Evolutionary conservation across 2,113 vertebrate genomes (phyloP), one percentile per base, ranked within the genome.

Genomic region (Limanda limanda): DNA sequence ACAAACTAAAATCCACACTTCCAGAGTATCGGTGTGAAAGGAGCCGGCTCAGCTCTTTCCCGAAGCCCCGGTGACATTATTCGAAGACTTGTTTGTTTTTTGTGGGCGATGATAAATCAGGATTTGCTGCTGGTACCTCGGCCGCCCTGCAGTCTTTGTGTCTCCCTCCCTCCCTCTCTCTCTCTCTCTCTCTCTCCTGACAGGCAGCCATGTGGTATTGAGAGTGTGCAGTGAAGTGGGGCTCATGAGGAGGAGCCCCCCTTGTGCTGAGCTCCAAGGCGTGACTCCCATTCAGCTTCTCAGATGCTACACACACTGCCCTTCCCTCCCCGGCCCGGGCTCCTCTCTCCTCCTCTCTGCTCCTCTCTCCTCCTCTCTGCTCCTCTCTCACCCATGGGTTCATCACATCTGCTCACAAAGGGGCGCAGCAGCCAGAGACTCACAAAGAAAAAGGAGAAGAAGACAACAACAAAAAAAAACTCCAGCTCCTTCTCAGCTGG

Each of bases 201-300:
- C 81, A 63, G 82, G 76, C 81, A 59, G 67, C 82, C 85, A 84
- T 88, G 90, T 88, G 83, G 76, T 42, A 68, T 85, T 72, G 79
- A 84, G 82, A 71, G 79, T 80, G 90, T 89, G 83, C 84, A 81
- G 78, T 81, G 75, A 60, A 88, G 85, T 83, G 79, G 68, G 80
- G 76, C 81, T 85, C 75, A 76, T 75, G 79, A 71, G 73, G 72
- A 81, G 87, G n/a, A n/a, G n/a, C n/a, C n/a, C 83, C 80, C 71
- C 88, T 78, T 85, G 90, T 83, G 79, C 61, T 35, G 74, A 88
- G 74, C 86, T 86, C 78, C 89, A 87, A 92, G 92, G 91, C 88
- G 89, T 93, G 91, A 94, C 92, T 89, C 89, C 83, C 84, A 87
- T 88, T 90, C 79, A 89, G 89, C 87, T 87, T 80, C 82, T 66